Evolutionary conservation across 1,140 invertebrate species (phyloP).

Genomic region (Danaus plexippus): DNA sequence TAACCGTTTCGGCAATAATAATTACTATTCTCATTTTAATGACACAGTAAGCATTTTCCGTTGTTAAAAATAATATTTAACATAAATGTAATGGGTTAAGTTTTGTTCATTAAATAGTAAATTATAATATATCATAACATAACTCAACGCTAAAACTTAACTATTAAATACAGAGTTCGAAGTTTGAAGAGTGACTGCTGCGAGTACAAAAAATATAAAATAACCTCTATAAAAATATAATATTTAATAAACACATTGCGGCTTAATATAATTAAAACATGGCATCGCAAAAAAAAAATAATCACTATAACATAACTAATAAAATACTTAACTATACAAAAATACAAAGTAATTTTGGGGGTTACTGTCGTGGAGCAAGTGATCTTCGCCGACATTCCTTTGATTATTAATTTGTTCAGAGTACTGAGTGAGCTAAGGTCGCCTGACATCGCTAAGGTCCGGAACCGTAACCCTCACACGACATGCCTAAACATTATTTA

Average conservation of each 20-base stretch:
- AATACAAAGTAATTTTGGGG: slow-evolving; percentile 40
- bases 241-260: slow-evolving; percentile 61
- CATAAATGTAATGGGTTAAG: slow-evolving; percentile 60
- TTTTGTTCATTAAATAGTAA: slow-evolving; percentile 52
- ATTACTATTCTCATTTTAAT: slow-evolving; percentile 64
- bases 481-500: slow-evolving; percentile 60
- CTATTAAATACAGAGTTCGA: slow-evolving; percentile 53
- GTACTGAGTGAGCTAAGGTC: slow-evolving; percentile 26
- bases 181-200: slow-evolving; percentile 39
- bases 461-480: slow-evolving; percentile 36
- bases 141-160: slow-evolving; percentile 61
- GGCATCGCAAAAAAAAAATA: slow-evolving; percentile 56
- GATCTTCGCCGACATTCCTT: slow-evolving; percentile 7
- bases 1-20: slow-evolving; percentile 69
- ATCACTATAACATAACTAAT: slow-evolving; percentile 19
- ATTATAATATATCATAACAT: slow-evolving; percentile 53
- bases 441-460: slow-evolving; percentile 51
- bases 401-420: slow-evolving; percentile 19
- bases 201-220: slow-evolving; percentile 55
- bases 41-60: slow-evolving; percentile 70
- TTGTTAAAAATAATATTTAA: slow-evolving; percentile 60
- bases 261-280: slow-evolving; percentile 60
- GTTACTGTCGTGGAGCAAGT: slow-evolving; percentile 14
- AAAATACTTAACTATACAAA: slow-evolving; percentile 56
- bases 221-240: slow-evolving; percentile 68